Conservation (phyloP, 2,113 vertebrate species). For the Leucoraja erinaceus region DNA sequence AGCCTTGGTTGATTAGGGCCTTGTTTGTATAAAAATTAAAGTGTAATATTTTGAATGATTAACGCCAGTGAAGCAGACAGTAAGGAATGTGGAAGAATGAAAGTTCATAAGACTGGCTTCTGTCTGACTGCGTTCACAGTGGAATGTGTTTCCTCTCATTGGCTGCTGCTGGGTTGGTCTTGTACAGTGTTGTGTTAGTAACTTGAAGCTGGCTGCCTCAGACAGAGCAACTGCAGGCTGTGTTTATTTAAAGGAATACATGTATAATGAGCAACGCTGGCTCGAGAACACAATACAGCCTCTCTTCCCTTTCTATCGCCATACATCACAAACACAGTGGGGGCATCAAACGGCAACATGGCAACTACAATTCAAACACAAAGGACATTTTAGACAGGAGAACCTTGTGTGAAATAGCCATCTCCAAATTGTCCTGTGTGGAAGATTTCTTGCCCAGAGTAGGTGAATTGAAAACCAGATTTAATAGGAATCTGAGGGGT, state of each 20-base stretch:
- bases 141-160: conserved; percentile 39
- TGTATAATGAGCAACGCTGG: conserved; percentile 30
- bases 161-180: conserved; percentile 38
- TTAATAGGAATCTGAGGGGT: no score
- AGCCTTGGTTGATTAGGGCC: neutral
- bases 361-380: neutral
- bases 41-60: conserved; percentile 37
- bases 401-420: no score
- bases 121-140: conserved; percentile 21
- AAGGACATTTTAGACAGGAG: neutral
- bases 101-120: conserved; percentile 36
- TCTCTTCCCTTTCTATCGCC: conserved; percentile 17
- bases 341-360: neutral
- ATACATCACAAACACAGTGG: neutral
- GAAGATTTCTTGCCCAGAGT: neutral
- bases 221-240: conserved; percentile 49
- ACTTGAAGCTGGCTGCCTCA: conserved; percentile 53
- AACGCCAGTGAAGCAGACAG: conserved; percentile 31
- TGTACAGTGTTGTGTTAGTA: conserved; percentile 60
- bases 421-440: neutral
- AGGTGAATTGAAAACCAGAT: no score
- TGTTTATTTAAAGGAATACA: conserved; percentile 60
- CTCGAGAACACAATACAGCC: conserved; percentile 18
- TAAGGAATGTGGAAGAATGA: conserved; percentile 34
- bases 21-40: conserved; percentile 37